Conservation (phyloP, 2,797 vertebrate species). For the Lemur catta region DNA sequence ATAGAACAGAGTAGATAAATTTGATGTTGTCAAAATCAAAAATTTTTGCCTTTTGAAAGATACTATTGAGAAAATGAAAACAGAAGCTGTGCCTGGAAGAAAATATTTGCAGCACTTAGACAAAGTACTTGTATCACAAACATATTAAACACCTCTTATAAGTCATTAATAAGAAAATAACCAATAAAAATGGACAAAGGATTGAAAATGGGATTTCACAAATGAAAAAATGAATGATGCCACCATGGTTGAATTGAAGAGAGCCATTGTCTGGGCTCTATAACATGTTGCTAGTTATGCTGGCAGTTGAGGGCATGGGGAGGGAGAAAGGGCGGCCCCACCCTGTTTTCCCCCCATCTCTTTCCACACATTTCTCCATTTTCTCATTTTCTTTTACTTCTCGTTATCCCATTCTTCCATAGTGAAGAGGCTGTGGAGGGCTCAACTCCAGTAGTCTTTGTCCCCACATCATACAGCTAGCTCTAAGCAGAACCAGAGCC, state of each 20-base stretch:
- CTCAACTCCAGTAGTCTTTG: not conserved
- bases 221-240: not conserved
- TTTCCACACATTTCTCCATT: not conserved
- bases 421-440: not conserved
- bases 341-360: not conserved
- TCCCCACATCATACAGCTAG: not conserved
- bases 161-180: not conserved
- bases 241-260: not conserved
- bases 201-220: not conserved
- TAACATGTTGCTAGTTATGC: not conserved
- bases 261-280: not conserved
- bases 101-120: not conserved
- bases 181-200: not conserved
- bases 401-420: not conserved
- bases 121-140: not conserved
- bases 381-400: not conserved
- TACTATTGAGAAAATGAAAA: slow-evolving; percentile 6
- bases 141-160: not conserved
- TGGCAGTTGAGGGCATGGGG: not conserved
- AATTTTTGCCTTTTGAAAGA: not conserved
- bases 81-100: not conserved
- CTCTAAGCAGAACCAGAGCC: not conserved
- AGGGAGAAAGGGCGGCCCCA: not conserved
- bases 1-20: not conserved
- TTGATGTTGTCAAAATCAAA: not conserved